Evolutionary conservation across 2,888 invertebrate species (phyloP), one percentile per base, ranked within the genome.

Genomic region (Scaptomyza flava): DNA sequence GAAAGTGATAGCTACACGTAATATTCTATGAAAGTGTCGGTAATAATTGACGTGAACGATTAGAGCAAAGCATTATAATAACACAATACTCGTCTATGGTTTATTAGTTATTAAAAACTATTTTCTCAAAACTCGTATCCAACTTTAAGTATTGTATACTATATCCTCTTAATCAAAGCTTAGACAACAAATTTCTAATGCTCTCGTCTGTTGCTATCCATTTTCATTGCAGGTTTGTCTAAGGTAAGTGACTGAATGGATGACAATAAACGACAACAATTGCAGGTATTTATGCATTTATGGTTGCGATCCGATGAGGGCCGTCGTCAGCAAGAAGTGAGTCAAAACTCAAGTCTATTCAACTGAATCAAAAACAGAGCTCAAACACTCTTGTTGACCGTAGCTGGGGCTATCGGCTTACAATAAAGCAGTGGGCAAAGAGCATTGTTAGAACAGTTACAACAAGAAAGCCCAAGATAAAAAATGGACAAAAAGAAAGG

Each of bases 211-310:
- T 36, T 36, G 6, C 17, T 54, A 56, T 43, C 23, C 11, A n/a
- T 48, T 69, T 59, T 43, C 8, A 9, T 48, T 69, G 34, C 70
- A 84, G 72, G 17, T 9, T 17, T 36, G 45, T 17, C 47, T 11
- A n/a, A 76, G 77, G 79, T 81, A 70, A 73, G 62, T 68, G 62
- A 56, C 53, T 45, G 45, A 75, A 46, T 60, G 71, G 52, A 34
- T 50, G 33, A 36, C 60, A 73, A 63, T 60, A 47, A 65, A 23
- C 50, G 50, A 23, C n/a, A 23, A 11, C 4, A 42, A n/a, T 36
- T 31, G n/a, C n/a, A 45, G 31, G 47, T 36, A 52, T 48, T 47
- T 38, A 51, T 70, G 46, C 31, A 52, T 51, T 42, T 31, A 42
- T 47, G 27, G 12, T 8, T 56, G n/a, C 23, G 27, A 27, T 27